phyloP scores from a whole-genome alignment of 2,113 vertebrate genomes.

The Lathamus discolor region DNA sequence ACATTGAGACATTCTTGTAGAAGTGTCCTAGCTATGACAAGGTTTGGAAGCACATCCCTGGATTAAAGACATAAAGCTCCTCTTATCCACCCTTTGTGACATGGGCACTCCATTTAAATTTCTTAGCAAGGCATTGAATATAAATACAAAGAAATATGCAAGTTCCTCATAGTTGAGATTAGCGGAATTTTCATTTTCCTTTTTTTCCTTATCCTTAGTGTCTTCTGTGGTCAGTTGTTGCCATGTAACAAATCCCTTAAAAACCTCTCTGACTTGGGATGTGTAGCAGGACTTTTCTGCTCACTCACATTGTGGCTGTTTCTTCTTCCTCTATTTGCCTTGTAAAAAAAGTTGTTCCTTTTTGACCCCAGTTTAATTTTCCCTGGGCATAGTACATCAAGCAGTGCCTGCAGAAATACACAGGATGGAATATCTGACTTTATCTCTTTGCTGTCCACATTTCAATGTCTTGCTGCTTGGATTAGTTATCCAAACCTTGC shows the following conservation, averaged over 20 bases:
- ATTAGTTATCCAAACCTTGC: not conserved
- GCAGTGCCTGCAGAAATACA: not conserved
- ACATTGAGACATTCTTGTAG: not conserved
- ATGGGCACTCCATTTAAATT: not conserved
- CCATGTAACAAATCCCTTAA: not conserved
- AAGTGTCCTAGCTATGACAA: not conserved
- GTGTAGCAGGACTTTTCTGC: not conserved
- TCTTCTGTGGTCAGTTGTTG: not conserved
- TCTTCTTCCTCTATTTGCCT: not conserved
- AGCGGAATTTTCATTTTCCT: not conserved
- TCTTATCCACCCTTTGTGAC: not conserved
- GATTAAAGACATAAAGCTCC: not conserved
- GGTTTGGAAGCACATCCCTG: not conserved
- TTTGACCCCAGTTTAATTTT: not conserved
- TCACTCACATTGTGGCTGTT: not conserved
- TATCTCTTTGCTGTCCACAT: not conserved
- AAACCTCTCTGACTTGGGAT: not conserved
- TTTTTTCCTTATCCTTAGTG: not conserved
- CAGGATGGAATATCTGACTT: not conserved
- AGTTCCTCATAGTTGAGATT: not conserved
- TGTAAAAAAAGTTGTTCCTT: not conserved
- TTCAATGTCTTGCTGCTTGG: not conserved
- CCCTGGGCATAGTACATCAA: not conserved
- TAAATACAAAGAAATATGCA: not conserved
- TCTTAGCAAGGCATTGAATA: not conserved